Evolutionary conservation across 92 coral and sea anemone species (phyloP), one percentile per base, ranked within the genome.

Genomic region (Epizoanthus fatuus): DNA sequence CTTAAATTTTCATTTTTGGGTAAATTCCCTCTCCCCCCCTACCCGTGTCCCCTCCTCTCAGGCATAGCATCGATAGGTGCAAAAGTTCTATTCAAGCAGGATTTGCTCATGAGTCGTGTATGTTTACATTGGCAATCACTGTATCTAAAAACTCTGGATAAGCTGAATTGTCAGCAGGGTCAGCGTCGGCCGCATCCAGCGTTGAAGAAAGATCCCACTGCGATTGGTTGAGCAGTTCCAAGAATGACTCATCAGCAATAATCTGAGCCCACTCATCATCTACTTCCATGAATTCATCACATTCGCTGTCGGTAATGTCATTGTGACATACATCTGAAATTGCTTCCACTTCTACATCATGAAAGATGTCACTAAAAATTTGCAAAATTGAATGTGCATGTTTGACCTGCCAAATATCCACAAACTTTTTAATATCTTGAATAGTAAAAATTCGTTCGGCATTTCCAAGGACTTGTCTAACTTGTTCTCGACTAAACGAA

Each of bases 381-480:
- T 83, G 63, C 58, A 84, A 75, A 12, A 89, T 51, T 37, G 72
- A 66, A 67, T 68, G 67, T 40, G 83, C 88, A 86, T 91, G 94
- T 37, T 82, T 60, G 56, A 37, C 81, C 42, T 81, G 86, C 91
- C 91, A 86, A 42, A 90, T 57, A 54, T 86, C 91, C 29, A 90
- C 93, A 73, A 56, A 66, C 69, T 53, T 73, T 75, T 22, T 19
- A 8, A 86, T 47, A 59, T 75, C 86, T 17, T 75, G 47, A 38
- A 71, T 7, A 3, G 84, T 79, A 81, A 85, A 86, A 51, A 22
- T 22, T 22, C 25, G 25, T 22, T 22, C 25, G 25, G 25, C 25
- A 22, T 22, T 22, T 22, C 25, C 25, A 22, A 22, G 25, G 25
- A 22, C 25, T 22, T 22, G 25, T 22, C 25, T 22, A 22, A 22